Conservation (phyloP, 35 echinoderm and acorn worm species). For the Acanthaster planci region DNA sequence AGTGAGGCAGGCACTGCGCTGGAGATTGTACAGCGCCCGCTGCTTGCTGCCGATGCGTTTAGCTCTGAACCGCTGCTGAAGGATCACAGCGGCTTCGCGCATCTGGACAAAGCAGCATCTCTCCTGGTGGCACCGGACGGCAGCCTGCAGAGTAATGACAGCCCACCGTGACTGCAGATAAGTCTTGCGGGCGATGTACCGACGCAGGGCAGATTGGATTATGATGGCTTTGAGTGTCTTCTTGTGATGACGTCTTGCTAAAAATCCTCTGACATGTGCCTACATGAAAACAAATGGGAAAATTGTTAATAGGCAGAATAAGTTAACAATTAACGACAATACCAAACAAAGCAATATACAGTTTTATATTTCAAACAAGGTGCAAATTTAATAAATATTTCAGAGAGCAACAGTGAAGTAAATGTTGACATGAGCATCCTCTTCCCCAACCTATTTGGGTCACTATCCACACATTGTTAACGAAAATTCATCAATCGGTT, state of each 20-base stretch:
- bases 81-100: constrained; percentile 30
- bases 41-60: not conserved
- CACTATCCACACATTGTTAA: no score
- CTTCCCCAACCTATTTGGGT: no score
- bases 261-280: constrained; percentile 35
- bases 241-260: constrained; percentile 6
- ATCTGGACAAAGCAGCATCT: constrained; percentile 26
- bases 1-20: constrained; percentile 35
- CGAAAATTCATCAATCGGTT: no score
- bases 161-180: constrained; percentile 42
- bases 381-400: no score
- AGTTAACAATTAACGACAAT: no score
- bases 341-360: no score
- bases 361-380: no score
- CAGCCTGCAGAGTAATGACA: constrained; percentile 44
- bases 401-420: no score
- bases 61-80: constrained; percentile 60
- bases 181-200: constrained; percentile 32
- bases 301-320: no score
- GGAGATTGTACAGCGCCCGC: constrained; percentile 10
- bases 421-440: no score
- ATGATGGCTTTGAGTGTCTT: constrained; percentile 41
- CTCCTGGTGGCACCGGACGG: constrained; percentile 26
- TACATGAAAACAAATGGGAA: constrained; percentile 10
- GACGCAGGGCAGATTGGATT: constrained; percentile 47